phyloP scores from a whole-genome alignment of 2,113 vertebrate species.

The Psephotus haematonotus region DNA sequence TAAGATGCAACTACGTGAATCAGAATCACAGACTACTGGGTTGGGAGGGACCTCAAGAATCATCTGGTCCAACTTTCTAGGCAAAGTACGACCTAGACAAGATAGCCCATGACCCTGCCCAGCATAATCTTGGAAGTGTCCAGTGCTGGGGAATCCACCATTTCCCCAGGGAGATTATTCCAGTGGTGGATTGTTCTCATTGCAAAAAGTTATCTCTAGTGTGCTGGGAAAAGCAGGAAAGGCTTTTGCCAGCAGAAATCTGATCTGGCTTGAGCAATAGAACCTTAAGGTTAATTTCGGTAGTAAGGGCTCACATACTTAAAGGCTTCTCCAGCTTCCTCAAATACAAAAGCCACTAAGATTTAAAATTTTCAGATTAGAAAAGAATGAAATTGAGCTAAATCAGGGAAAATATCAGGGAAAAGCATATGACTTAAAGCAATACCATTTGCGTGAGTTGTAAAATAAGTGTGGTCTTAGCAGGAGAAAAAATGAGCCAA shows the following conservation, averaged over 20 bases:
- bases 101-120: background rate
- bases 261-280: fast-evolving
- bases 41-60: background rate
- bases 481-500: background rate
- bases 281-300: background rate
- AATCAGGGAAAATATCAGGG: background rate
- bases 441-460: background rate
- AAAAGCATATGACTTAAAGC: background rate
- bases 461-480: background rate
- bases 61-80: background rate
- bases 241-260: background rate
- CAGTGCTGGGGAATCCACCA: background rate
- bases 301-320: background rate
- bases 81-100: background rate
- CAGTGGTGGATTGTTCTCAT: background rate
- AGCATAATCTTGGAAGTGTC: background rate
- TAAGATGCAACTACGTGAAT: background rate
- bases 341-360: background rate
- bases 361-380: background rate
- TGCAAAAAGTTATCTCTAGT: background rate
- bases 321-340: background rate
- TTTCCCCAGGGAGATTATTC: background rate
- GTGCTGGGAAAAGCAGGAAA: background rate
- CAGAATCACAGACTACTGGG: background rate
- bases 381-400: background rate